Conservation (phyloP, 2,113 vertebrate genomes). For the Phalacrocorax brasilianus region DNA sequence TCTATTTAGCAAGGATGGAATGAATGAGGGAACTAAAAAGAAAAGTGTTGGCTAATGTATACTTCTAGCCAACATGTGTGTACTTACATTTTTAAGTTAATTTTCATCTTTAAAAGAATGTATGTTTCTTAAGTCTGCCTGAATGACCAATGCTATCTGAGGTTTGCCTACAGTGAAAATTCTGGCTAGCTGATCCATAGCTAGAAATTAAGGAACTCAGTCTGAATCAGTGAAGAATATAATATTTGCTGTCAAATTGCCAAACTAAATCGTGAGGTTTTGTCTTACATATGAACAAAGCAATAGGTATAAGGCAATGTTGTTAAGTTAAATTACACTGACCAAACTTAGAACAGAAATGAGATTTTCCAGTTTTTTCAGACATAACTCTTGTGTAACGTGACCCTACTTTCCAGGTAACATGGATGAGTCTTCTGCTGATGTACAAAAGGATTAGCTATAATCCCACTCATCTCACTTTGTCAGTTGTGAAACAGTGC, state of each 20-base stretch:
- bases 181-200: not conserved
- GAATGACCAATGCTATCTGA: not conserved
- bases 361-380: not conserved
- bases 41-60: not conserved
- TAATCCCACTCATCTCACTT: not conserved
- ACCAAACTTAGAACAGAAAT: not conserved
- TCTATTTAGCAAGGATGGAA: not conserved
- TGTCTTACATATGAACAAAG: not conserved
- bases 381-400: not conserved
- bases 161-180: not conserved
- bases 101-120: not conserved
- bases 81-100: not conserved
- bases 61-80: not conserved
- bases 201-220: not conserved
- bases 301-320: not conserved
- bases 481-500: not conserved
- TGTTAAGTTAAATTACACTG: not conserved
- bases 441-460: not conserved
- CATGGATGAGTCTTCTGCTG: not conserved
- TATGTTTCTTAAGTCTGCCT: not conserved
- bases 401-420: not conserved
- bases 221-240: not conserved
- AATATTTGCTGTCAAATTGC: not conserved
- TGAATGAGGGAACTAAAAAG: not conserved
- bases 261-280: not conserved